Percentiles rank a stretch among this genome's conserved stretches.
These are phyloP conservation scores for Apoderus coryli DNA, from an alignment of 2,888 invertebrate species.

Conservation along the genomic window DNA sequence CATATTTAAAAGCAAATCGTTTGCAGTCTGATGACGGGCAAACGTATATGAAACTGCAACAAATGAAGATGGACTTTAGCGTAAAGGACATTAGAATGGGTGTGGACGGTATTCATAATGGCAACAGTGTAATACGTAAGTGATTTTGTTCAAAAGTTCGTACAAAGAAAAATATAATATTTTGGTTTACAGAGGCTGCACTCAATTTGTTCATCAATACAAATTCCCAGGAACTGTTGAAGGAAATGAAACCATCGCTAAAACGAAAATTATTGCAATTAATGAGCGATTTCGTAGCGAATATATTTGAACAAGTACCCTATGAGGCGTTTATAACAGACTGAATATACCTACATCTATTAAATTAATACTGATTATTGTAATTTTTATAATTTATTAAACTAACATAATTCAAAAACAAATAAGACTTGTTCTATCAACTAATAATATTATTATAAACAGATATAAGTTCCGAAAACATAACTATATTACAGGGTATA, in stretches of 20 bases:
- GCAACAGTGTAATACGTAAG: conserved; percentile 68
- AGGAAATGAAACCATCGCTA: conserved; percentile 77
- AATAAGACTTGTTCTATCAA: too few relatives aligned
- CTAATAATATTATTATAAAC: too few relatives aligned
- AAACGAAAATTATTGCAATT: conserved; percentile 60
- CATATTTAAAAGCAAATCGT: conserved; percentile 63
- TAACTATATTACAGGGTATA: too few relatives aligned
- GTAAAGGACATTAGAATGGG: conserved; percentile 74
- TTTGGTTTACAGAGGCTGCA: conserved; percentile 69
- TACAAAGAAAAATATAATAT: too few relatives aligned
- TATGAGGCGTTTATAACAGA: conserved; percentile 41
- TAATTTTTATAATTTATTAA: not conserved
- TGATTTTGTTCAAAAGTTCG: not conserved
- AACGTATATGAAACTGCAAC: conserved; percentile 54
- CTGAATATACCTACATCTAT: conserved; percentile 1
- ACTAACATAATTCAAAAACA: too few relatives aligned
- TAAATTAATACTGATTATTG: conserved; percentile 8
- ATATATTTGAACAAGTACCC: conserved; percentile 60
- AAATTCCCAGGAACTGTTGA: conserved; percentile 68
- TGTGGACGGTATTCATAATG: conserved; percentile 68
- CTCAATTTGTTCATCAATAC: conserved; percentile 76
- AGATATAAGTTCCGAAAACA: too few relatives aligned
- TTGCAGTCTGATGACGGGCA: conserved; percentile 43
- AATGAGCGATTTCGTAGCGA: conserved; percentile 61
- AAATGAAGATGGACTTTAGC: conserved; percentile 75